Evolutionary conservation across 2,888 invertebrate species (phyloP).

Genomic region (Drosophila subquinaria): DNA sequence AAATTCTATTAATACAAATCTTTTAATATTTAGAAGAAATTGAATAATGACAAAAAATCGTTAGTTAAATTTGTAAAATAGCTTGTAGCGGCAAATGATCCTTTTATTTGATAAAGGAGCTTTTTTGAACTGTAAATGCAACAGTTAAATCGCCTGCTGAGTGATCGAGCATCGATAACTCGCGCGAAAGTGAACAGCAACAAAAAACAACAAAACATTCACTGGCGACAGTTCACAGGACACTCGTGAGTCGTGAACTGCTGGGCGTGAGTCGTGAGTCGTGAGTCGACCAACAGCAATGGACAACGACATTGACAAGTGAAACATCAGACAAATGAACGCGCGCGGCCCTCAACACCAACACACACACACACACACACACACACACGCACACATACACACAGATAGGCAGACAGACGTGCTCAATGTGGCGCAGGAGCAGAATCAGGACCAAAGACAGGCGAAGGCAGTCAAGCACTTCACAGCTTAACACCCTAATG

Average conservation of each 20-base stretch:
- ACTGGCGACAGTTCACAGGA: slow-evolving; percentile 9
- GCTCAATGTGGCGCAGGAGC: slow-evolving; percentile 36
- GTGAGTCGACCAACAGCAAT: slow-evolving; percentile 29
- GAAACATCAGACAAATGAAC: slow-evolving; percentile 65
- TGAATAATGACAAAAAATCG: no score
- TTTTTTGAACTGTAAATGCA: not conserved
- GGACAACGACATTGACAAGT: slow-evolving; percentile 56
- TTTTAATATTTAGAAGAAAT: no score
- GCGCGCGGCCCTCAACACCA: slow-evolving; percentile 36
- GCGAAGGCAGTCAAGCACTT: slow-evolving; percentile 74
- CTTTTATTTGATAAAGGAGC: not conserved
- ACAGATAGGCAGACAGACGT: slow-evolving; percentile 29
- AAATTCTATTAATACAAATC: no score
- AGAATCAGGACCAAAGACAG: slow-evolving; percentile 32
- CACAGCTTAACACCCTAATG: slow-evolving; percentile 85
- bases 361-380: slow-evolving; percentile 7
- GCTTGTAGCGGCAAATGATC: no score
- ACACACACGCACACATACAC: slow-evolving; percentile 7
- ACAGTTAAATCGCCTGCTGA: not conserved
- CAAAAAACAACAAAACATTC: not conserved
- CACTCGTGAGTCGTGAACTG: slow-evolving; percentile 2
- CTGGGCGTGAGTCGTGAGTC: slow-evolving; percentile 1
- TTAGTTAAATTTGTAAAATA: no score
- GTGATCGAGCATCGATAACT: not conserved
- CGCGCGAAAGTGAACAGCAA: no score